Conservation (phyloP, 1,140 invertebrate species). For the Drosophila arizonae region DNA sequence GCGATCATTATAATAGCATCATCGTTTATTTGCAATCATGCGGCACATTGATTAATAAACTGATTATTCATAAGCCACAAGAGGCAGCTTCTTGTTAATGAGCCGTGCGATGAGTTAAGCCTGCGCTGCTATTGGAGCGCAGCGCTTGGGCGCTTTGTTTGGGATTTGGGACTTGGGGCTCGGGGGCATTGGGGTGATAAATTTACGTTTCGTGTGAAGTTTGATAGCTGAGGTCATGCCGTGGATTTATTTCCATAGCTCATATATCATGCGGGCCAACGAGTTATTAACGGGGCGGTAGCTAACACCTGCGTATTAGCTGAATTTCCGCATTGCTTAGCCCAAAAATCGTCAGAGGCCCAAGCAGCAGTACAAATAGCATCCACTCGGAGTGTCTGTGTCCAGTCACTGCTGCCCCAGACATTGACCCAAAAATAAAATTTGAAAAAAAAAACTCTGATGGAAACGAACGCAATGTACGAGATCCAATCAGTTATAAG, state of each 20-base stretch:
- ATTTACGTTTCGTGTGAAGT: conserved; percentile 63
- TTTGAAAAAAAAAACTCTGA: not conserved
- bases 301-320: conserved; percentile 74
- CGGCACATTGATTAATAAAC: conserved; percentile 74
- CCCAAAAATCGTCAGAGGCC: not conserved
- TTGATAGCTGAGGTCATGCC: conserved; percentile 78
- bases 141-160: not conserved
- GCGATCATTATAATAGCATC: conserved; percentile 77
- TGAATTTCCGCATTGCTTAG: conserved; percentile 68
- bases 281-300: conserved; percentile 60
- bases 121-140: conserved; percentile 30
- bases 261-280: conserved; percentile 67
- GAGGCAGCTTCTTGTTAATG: conserved; percentile 77
- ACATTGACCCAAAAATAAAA: conserved; percentile 37
- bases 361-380: conserved; percentile 5
- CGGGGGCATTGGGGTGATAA: conserved; percentile 36
- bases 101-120: conserved; percentile 71
- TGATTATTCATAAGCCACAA: conserved; percentile 77
- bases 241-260: conserved; percentile 76
- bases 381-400: not conserved
- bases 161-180: not conserved
- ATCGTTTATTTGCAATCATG: conserved; percentile 73
- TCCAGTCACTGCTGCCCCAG: conserved; percentile 40
- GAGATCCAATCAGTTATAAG: conserved; percentile 46
- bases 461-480: conserved; percentile 30